Evolutionary conservation across 2,888 invertebrate genomes (phyloP).

Genomic region (Ecliptopera silaceata): DNA sequence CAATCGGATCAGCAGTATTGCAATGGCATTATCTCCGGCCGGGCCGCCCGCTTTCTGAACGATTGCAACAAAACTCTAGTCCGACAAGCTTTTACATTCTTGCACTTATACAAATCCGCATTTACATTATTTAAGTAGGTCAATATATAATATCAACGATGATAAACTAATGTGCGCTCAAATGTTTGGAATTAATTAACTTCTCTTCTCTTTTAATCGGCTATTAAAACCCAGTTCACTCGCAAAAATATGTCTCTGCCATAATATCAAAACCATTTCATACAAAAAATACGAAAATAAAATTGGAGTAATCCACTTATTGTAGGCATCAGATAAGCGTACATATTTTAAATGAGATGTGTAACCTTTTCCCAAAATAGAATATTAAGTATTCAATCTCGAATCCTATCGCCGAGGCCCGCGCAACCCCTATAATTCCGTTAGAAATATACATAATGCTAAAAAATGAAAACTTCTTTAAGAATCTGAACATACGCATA

Average conservation of each 20-base stretch:
- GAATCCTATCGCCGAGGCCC: constrained; percentile 43
- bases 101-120: constrained; percentile 36
- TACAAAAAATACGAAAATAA: constrained; percentile 14
- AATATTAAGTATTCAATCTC: constrained; percentile 49
- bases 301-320: constrained; percentile 23
- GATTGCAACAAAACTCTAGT: constrained; percentile 66
- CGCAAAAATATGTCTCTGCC: neutral
- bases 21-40: constrained; percentile 78
- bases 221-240: neutral
- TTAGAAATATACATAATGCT: constrained; percentile 35
- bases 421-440: constrained; percentile 47
- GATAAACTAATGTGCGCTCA: neutral
- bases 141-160: neutral
- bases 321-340: constrained; percentile 19
- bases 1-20: constrained; percentile 80
- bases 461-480: constrained; percentile 60
- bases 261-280: neutral
- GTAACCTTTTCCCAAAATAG: constrained; percentile 31
- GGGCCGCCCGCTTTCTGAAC: constrained; percentile 69
- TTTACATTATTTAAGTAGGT: constrained; percentile 34
- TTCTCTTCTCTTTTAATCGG: neutral
- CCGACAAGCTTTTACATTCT: constrained; percentile 46
- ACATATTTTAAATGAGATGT: constrained; percentile 31
- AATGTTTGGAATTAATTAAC: neutral
- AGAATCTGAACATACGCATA: constrained; percentile 68